phyloP scores from a whole-genome alignment of 2,888 invertebrate species.

The Agapostemon virescens region DNA sequence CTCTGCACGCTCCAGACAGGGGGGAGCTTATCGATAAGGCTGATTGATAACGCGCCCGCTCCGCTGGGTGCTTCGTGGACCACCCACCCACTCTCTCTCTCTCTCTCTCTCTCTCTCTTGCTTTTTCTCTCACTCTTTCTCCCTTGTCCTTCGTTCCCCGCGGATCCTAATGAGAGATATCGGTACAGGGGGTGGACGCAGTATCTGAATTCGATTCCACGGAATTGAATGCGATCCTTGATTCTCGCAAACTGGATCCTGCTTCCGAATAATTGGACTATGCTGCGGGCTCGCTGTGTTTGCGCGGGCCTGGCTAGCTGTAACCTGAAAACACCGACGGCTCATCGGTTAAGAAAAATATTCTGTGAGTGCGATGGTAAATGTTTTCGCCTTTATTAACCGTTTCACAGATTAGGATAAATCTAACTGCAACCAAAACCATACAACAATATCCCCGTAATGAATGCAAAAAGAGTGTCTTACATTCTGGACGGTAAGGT shows the following conservation, averaged over 20 bases:
- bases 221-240: conserved; percentile 15
- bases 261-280: not conserved
- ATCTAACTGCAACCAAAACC: no score
- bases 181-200: not conserved
- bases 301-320: not conserved
- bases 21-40: conserved; percentile 61
- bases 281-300: not conserved
- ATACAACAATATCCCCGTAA: no score
- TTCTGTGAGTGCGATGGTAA: no score
- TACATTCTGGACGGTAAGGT: no score
- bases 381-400: no score
- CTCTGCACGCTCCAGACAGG: conserved; percentile 21
- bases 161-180: conserved; percentile 40
- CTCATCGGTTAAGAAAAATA: no score
- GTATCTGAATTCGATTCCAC: conserved; percentile 1
- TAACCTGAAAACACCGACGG: no score
- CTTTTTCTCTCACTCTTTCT: not conserved
- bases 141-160: not conserved
- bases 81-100: not conserved
- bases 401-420: no score
- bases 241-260: not conserved
- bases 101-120: not conserved
- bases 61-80: conserved; percentile 35
- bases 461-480: no score
- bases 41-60: conserved; percentile 73